phyloP scores from a whole-genome alignment of 1,140 invertebrate genomes.

The Coenobita brevimanus region DNA sequence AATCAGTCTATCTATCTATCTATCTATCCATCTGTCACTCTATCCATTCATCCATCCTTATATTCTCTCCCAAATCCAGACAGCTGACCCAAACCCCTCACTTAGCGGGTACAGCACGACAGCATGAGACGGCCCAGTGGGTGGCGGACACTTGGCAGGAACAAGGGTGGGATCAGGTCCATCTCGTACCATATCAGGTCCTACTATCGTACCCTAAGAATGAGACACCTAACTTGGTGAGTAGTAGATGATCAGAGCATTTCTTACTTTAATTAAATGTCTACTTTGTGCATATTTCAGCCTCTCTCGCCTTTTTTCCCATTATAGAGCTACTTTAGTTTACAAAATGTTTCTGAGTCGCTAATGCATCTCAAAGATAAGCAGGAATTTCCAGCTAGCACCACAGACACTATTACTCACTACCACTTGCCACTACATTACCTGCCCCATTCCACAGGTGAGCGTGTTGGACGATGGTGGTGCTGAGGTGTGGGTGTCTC shows the following conservation, averaged over 20 bases:
- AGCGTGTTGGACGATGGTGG: slow-evolving; percentile 43
- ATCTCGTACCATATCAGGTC: slow-evolving; percentile 60
- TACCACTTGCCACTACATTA: background rate
- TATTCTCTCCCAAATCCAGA: background rate
- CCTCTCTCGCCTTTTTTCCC: too few relatives aligned
- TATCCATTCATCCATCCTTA: too few relatives aligned
- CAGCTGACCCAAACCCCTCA: background rate
- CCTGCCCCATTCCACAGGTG: slow-evolving; percentile 32
- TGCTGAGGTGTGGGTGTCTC: slow-evolving; percentile 56
- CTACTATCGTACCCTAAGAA: slow-evolving; percentile 68
- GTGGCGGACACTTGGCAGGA: slow-evolving; percentile 53
- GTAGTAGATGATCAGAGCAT: too few relatives aligned
- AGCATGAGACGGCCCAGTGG: slow-evolving; percentile 25
- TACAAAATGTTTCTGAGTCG: too few relatives aligned
- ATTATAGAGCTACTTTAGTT: too few relatives aligned
- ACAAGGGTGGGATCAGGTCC: slow-evolving; percentile 68
- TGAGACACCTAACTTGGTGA: slow-evolving; percentile 62
- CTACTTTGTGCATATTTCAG: too few relatives aligned
- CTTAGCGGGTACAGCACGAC: background rate
- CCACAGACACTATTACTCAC: background rate
- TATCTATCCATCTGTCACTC: too few relatives aligned
- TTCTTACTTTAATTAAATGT: too few relatives aligned
- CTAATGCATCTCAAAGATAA: too few relatives aligned
- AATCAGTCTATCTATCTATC: too few relatives aligned
- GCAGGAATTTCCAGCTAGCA: too few relatives aligned